Percentiles rank a stretch among this genome's conserved stretches.
These are phyloP conservation scores for Meloe dianella DNA, from an alignment of 2,888 invertebrate genomes.

Conservation along the genomic window DNA sequence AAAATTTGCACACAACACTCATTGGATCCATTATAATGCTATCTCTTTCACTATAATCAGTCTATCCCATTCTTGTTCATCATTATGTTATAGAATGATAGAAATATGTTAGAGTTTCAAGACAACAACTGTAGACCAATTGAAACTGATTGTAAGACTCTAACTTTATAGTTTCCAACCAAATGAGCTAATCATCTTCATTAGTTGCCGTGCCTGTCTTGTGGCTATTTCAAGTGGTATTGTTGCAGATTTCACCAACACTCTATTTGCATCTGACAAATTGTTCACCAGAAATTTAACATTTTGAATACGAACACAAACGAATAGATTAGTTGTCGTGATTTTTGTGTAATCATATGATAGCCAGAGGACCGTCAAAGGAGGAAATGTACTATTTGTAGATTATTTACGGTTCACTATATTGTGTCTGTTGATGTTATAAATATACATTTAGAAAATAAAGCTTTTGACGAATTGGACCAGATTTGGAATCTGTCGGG, in stretches of 20 bases:
- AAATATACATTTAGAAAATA: background rate
- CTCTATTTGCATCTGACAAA: background rate
- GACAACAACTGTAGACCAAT: slow-evolving; percentile 31
- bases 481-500: background rate
- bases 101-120: background rate
- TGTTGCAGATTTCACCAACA: slow-evolving; percentile 8
- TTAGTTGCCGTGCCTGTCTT: slow-evolving; percentile 4
- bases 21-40: slow-evolving; percentile 31
- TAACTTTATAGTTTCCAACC: slow-evolving; percentile 44
- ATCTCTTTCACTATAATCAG: slow-evolving; percentile 11
- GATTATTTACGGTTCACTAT: background rate
- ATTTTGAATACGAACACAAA: too few species aligned
- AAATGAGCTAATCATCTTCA: slow-evolving; percentile 49
- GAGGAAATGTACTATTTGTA: background rate
- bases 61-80: background rate
- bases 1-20: slow-evolving; percentile 52
- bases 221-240: slow-evolving; percentile 10
- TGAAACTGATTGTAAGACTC: slow-evolving; percentile 42
- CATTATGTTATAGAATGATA: slow-evolving; percentile 36
- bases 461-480: background rate
- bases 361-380: too few species aligned
- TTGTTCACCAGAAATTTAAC: background rate
- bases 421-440: too few species aligned
- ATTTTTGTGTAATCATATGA: too few species aligned
- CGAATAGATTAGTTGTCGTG: too few species aligned